Base-by-base conservation (phyloP, 2,797 vertebrate genomes). In the Gymnopithys bicolor region DNA sequence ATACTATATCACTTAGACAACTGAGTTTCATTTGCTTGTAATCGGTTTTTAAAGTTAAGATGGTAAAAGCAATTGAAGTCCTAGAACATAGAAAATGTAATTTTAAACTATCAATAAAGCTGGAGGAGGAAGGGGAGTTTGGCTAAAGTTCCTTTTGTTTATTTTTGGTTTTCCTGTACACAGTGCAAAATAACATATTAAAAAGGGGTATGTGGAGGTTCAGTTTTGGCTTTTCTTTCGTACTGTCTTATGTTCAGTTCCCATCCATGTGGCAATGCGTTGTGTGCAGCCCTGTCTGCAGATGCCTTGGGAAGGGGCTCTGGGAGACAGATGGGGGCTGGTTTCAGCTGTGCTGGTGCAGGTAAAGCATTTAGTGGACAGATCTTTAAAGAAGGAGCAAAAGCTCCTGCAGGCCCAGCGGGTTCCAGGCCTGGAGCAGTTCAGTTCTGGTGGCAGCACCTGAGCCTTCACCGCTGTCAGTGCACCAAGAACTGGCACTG, bases 101-200 rank as follows among this genome's bases (percentile, higher is more conserved):
- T 99, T 99, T 99, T 99, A 99, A 99, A 99, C 99, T 99, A 99
- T 99, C 99, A 99, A 99, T 99, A 99, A 99, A 99, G 98, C 98
- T 99, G 99, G 99, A 99, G 99, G 99, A 99, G 99, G 99, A 99
- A 99, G 99, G 98, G 98, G 99, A 98, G 96, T 97, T 98, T 96
- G 94, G 97, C 97, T 97, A 97, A 96, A 97, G 97, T 97, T 98
- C 97, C 90, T 97, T 98, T 95, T 97, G 97, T 97, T 98, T 97
- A 91, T 95, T 94, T 96, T 97, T 98, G 95, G 78, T 98, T 97
- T 97, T 97, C 95, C 91, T 97, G 97, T 98, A 97, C 91, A 94
- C 97, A 96, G 96, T 97, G 96, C 94, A 97, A 96, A 97, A 95
- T 96, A 93, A 95, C 96, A 85, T 94, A 97, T 97, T 97, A 97